Conservation (phyloP, 2,797 vertebrate genomes). For the Coccyzus lansbergi region DNA sequence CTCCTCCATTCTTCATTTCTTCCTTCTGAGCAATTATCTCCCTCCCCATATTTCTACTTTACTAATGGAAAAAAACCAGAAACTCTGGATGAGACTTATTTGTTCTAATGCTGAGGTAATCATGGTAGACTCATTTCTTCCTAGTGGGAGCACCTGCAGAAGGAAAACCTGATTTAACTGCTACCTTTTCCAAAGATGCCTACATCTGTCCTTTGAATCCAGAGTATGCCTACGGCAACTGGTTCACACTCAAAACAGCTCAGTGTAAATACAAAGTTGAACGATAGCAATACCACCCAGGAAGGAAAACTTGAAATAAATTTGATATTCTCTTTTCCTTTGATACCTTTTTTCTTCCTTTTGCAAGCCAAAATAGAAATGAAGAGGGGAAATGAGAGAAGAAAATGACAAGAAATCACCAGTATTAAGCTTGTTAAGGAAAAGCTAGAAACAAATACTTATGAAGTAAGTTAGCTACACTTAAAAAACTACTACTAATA, state of each 20-base stretch:
- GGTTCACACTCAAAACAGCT: neutral
- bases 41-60: neutral
- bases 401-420: neutral
- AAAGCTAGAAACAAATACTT: neutral
- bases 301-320: slow-evolving; percentile 25
- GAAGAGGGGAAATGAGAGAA: neutral
- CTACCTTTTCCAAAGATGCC: neutral
- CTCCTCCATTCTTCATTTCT: neutral
- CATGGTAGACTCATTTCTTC: neutral
- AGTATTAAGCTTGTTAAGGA: neutral
- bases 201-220: slow-evolving; percentile 41
- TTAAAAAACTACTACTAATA: neutral
- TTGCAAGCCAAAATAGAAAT: neutral
- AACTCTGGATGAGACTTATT: neutral
- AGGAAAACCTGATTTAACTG: slow-evolving; percentile 22
- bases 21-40: neutral
- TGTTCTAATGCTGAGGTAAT: neutral
- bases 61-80: neutral
- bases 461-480: neutral
- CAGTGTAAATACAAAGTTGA: slow-evolving; percentile 23
- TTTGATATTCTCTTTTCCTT: neutral
- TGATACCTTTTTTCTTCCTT: neutral
- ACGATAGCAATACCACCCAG: slow-evolving; percentile 33
- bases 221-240: slow-evolving; percentile 22
- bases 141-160: slow-evolving; percentile 6